Evolutionary conservation across 2,113 vertebrate species (phyloP).

Genomic region (Prietella phreatophila): DNA sequence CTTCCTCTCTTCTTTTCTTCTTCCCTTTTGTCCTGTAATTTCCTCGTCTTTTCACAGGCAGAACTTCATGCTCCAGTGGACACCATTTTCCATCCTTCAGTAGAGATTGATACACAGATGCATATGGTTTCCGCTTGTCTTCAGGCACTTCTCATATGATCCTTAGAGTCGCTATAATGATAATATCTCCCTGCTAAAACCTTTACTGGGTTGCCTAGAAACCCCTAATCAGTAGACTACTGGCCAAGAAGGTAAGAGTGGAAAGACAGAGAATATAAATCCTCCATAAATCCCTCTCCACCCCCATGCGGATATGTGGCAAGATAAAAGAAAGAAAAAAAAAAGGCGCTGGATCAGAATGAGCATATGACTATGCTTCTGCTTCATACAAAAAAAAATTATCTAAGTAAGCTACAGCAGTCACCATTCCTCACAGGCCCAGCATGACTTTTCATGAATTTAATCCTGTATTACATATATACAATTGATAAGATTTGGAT

Average conservation of each 20-base stretch:
- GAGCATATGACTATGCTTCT: neutral
- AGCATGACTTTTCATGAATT: neutral
- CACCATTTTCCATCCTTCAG: constrained; percentile 37
- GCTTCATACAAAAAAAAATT: neutral
- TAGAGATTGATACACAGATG: constrained; percentile 36
- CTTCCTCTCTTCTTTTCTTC: neutral
- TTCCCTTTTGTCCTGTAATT: constrained; percentile 45
- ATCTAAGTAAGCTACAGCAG: neutral
- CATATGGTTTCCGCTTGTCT: constrained; percentile 27
- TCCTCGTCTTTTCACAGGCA: constrained; percentile 36
- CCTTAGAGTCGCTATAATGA: constrained; percentile 20
- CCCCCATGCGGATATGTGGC: neutral
- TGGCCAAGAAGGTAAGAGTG: constrained; percentile 17
- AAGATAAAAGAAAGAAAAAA: neutral
- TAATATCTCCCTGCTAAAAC: constrained; percentile 23
- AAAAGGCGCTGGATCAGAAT: neutral
- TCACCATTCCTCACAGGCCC: neutral
- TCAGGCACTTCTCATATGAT: constrained; percentile 22
- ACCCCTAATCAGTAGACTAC: constrained; percentile 22
- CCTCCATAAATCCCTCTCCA: neutral
- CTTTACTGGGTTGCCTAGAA: constrained; percentile 29
- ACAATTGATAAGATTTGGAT: neutral
- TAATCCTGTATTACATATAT: neutral
- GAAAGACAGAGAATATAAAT: constrained; percentile 22
- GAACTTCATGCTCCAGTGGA: constrained; percentile 50